These are phyloP conservation scores for Riptortus pedestris DNA, from an alignment of 1,140 invertebrate genomes.

Conservation along the genomic window DNA sequence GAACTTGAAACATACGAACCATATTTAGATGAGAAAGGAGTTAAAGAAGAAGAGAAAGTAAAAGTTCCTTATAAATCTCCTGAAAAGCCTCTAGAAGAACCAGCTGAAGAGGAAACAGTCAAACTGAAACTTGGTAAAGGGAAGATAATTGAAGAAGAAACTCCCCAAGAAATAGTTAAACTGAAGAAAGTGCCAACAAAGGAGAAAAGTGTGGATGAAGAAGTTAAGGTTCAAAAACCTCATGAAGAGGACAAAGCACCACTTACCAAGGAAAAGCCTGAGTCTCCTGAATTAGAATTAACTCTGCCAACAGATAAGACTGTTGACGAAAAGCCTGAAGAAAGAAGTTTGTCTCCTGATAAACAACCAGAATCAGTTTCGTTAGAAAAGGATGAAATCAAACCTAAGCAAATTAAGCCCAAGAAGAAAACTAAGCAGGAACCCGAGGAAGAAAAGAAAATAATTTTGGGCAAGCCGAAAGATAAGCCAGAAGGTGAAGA, in stretches of 20 bases:
- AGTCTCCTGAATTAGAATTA: background rate
- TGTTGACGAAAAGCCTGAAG: background rate
- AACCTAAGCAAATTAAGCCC: constrained; percentile 35
- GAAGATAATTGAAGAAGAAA: constrained; percentile 33
- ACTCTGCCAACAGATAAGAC: background rate
- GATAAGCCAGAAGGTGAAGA: constrained; percentile 32
- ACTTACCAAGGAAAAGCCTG: constrained; percentile 11
- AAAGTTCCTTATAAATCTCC: constrained; percentile 34
- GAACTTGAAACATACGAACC: constrained; percentile 44
- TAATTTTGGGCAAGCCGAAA: constrained; percentile 28
- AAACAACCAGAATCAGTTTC: constrained; percentile 38
- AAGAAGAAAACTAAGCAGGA: constrained; percentile 33
- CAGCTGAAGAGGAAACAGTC: constrained; percentile 33
- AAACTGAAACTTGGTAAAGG: constrained; percentile 30
- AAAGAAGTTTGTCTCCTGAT: constrained; percentile 11
- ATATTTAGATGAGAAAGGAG: constrained; percentile 33
- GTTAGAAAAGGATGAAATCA: constrained; percentile 34
- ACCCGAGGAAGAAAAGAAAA: constrained; percentile 26
- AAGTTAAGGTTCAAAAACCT: constrained; percentile 25
- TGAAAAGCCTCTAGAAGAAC: constrained; percentile 27
- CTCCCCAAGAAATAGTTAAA: constrained; percentile 26
- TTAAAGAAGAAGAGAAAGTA: background rate
- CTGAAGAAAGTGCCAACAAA: constrained; percentile 32
- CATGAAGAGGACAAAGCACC: constrained; percentile 27
- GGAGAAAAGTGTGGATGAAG: constrained; percentile 29